A percentile compares a stretch with the other conserved stretches of the same genome.
phyloP scores from a whole-genome alignment of 2,797 vertebrate species.

The Simalia tracyae region DNA sequence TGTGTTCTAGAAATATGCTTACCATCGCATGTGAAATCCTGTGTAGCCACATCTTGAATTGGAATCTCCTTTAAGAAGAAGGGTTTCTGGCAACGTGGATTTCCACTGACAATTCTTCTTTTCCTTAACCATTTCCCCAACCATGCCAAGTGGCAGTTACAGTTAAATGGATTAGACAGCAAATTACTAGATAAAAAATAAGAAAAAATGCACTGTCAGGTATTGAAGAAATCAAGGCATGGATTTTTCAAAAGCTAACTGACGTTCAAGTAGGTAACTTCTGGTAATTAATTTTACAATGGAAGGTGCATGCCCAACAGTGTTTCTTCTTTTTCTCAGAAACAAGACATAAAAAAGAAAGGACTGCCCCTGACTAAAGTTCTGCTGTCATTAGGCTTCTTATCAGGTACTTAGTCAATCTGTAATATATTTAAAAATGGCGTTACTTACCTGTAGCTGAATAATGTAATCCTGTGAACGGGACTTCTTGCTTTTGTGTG shows the following conservation, averaged over 20 bases:
- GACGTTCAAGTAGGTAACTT: neutral
- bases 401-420: neutral
- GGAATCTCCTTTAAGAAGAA: slow-evolving; percentile 98
- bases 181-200: slow-evolving; percentile 83
- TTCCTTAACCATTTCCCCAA: slow-evolving; percentile 95
- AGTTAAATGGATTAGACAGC: slow-evolving; percentile 95
- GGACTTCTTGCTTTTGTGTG: neutral
- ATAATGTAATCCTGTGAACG: neutral
- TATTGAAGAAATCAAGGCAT: slow-evolving; percentile 2
- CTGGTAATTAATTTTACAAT: slow-evolving; percentile 4
- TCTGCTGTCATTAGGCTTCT: neutral
- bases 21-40: slow-evolving; percentile 97
- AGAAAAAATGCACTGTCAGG: slow-evolving; percentile 33
- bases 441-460: neutral
- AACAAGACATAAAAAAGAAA: neutral
- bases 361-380: neutral
- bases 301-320: neutral
- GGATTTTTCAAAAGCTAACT: neutral
- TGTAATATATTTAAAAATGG: neutral
- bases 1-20: slow-evolving; percentile 31
- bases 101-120: slow-evolving; percentile 93
- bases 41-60: slow-evolving; percentile 93
- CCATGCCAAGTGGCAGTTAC: slow-evolving; percentile 97
- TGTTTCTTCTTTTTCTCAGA: neutral
- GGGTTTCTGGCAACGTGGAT: slow-evolving; percentile 94